phyloP scores from a whole-genome alignment of 1,140 invertebrate species.

The Stratiolaelaps scimitus region DNA sequence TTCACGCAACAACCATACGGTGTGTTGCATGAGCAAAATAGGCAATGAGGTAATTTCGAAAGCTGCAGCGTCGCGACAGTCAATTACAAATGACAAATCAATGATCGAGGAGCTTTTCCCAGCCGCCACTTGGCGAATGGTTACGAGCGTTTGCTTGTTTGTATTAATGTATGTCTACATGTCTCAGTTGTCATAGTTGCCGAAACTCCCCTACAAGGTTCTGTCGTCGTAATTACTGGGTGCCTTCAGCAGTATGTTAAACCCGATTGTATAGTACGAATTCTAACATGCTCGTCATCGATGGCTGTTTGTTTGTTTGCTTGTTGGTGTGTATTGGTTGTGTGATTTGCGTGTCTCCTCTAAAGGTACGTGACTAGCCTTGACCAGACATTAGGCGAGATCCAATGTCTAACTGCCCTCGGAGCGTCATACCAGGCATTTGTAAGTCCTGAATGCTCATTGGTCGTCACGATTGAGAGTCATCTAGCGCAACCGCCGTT shows the following conservation, averaged over 20 bases:
- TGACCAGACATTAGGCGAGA: not conserved
- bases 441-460: not conserved
- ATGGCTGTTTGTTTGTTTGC: not conserved
- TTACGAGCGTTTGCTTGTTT: too few relatives aligned
- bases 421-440: conserved; percentile 21
- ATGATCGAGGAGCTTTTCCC: not conserved
- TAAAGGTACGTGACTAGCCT: not conserved
- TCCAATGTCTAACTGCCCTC: not conserved
- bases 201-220: too few relatives aligned
- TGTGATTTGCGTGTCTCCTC: not conserved
- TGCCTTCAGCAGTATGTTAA: too few relatives aligned
- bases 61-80: too few relatives aligned
- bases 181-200: too few relatives aligned
- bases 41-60: too few relatives aligned
- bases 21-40: not conserved
- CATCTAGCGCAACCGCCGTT: conserved; percentile 22
- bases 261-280: not conserved
- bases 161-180: too few relatives aligned
- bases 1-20: not conserved
- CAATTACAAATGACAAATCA: not conserved
- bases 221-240: too few relatives aligned
- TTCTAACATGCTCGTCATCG: conserved; percentile 14
- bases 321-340: not conserved
- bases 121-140: not conserved
- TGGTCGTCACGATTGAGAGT: conserved; percentile 29